Evolutionary conservation across 2,888 invertebrate genomes (phyloP), one percentile per base, ranked within the genome.

Genomic region (Amphipyra tragopoginis): DNA sequence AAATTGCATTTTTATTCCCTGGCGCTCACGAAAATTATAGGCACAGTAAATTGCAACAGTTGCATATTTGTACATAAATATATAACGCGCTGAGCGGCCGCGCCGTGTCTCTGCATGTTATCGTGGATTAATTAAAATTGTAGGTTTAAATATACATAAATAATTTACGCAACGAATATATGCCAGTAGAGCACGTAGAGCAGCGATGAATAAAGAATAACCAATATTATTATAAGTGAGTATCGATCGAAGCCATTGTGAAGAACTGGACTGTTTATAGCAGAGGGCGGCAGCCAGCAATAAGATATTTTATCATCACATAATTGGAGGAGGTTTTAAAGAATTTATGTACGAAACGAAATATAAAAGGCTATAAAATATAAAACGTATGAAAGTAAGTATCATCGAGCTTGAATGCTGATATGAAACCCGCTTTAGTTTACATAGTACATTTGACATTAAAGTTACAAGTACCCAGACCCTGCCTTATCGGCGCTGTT

Each of bases 1-100:
- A 87, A 90, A 91, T 90, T 90, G 88, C 88, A 88, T 91, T 91
- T 90, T 91, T 90, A 89, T 87, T 86, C 80, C 77, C 84, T 57
- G 44, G 77, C 76, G 80, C 79, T 80, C 75, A 75, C 77, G 80
- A 85, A 89, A 88, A 90, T 90, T 90, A 90, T 88, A 88, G 85
- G 80, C 80, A 73, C 75, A 82, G 84, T 84, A 87, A 89, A 88
- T 84, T 85, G 83, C 83, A 73, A 72, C 70, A 73, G 78, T 78
- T 79, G 81, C 82, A 85, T 83, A 82, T 84, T 82, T 83, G 75
- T 68, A 77, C 82, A 78, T 80, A 84, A 80, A 85, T 78, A 81
- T 74, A 77, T 63, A 79, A 65, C 57, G 45, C 34, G 61, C 36
- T 49, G 54, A 64, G 40, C 65, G 45, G 61, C 39, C 50, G 47